Base-by-base conservation (phyloP, 2,888 invertebrate genomes). In the Nomada goodeniana region DNA sequence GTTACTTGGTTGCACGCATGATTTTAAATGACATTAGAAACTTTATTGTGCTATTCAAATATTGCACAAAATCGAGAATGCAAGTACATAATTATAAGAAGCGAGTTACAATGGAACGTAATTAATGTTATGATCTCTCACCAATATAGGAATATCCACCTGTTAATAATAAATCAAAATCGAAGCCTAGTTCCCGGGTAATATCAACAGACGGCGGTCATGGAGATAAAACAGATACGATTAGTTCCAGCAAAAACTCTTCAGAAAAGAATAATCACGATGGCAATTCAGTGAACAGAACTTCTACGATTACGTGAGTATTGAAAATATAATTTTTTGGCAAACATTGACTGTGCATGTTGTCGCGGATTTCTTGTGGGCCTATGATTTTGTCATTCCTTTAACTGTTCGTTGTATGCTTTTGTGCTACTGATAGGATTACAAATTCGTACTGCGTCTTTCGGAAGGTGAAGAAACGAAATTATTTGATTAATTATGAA, bases 261-360 rank as follows among this genome's bases (percentile, higher is more conserved):
- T 89, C 90, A 18, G 93, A 94, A 61, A 93, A 93, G 65, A 92
- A 91, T 76, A 93, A 91, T 84, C 92, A 93, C 79, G 93, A 94
- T 61, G 90, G 89, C 36, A 93, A 91, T 82, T 86, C 91, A 11
- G 92, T 93, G 75, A 96, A 95, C 92, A 95, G 96, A 91, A 95
- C 94, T 89, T 94, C 96, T 57, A 95, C 95, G 83, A 95, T 96
- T 88, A 96, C 96, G 96, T 96, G 94, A 95, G 95, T 94, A 87
- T 55, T 36, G 1, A 53, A 10, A 52, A 23, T 1, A 50, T 53
- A 26, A 65, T 44, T 59, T 55, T 18, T 13, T 50, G 3, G 36
- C 36, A 36, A 18, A 50, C 2, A 15, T n/a, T n/a, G 9, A 26
- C 7, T 36, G 36, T 36, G 5, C 36, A 36, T 7, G 5, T 36